Percentiles rank a stretch among this genome's conserved stretches.
These are phyloP conservation scores for Carollia perspicillata DNA, from an alignment of 2,113 vertebrate genomes.

Conservation along the genomic window DNA sequence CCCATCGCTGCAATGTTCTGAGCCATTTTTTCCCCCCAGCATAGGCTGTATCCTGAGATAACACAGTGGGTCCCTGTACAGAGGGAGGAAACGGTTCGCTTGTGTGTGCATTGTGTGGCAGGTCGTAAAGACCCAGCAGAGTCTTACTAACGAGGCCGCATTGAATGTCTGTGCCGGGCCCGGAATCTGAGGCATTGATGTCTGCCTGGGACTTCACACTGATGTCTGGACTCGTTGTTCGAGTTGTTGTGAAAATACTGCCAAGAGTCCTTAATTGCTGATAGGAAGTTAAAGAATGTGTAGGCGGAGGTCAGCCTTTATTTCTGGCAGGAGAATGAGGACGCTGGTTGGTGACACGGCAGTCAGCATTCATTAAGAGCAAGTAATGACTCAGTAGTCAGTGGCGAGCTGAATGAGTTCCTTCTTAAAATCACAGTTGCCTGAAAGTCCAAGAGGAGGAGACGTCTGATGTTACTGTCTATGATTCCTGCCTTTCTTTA, in stretches of 20 bases:
- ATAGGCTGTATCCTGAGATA: conserved; percentile 64
- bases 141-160: not conserved
- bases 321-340: not conserved
- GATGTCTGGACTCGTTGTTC: not conserved
- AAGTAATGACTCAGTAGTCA: not conserved
- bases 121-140: conserved; percentile 56
- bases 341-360: not conserved
- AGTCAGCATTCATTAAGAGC: not conserved
- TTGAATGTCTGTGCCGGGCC: not conserved
- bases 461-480: not conserved
- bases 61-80: conserved; percentile 26
- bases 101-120: conserved; percentile 32
- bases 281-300: not conserved
- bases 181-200: not conserved
- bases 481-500: not conserved
- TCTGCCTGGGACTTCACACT: not conserved
- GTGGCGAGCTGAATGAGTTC: not conserved
- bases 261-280: not conserved
- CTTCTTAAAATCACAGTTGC: not conserved
- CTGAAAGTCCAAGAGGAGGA: not conserved
- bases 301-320: not conserved
- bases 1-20: not conserved
- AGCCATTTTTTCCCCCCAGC: conserved; percentile 7
- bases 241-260: not conserved
- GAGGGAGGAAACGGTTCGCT: conserved; percentile 64